Percentiles rank a stretch among this genome's conserved stretches.
Evolutionary conservation across 2,888 invertebrate genomes (phyloP).

Genomic region (Acrobasis repandana): DNA sequence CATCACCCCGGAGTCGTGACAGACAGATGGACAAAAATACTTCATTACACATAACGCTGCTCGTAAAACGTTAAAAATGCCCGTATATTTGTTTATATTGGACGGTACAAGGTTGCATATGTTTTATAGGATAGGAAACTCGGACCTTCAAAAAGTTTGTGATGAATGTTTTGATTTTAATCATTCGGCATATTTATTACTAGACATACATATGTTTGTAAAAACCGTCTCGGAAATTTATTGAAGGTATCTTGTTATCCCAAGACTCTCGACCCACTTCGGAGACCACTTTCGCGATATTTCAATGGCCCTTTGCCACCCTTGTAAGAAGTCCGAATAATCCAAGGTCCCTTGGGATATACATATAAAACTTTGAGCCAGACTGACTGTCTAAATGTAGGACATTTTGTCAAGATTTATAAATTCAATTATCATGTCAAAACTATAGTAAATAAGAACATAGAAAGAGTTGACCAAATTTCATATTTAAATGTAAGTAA

Average conservation of each 20-base stretch:
- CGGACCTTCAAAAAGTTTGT: constrained; percentile 5
- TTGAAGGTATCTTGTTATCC: constrained; percentile 36
- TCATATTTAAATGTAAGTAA: no score
- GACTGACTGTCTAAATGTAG: neutral
- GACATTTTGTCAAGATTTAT: neutral
- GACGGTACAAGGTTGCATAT: constrained; percentile 47
- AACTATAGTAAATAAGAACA: no score
- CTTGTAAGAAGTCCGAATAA: neutral
- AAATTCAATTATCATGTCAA: no score
- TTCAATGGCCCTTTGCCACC: constrained; percentile 49
- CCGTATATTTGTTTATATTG: constrained; percentile 48
- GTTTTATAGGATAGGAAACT: constrained; percentile 26
- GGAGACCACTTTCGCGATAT: constrained; percentile 43
- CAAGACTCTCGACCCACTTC: constrained; percentile 58
- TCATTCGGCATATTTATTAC: neutral
- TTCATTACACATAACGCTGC: constrained; percentile 27
- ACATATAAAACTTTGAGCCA: neutral
- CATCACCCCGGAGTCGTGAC: constrained; percentile 25
- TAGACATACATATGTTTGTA: neutral
- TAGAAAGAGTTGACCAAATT: no score
- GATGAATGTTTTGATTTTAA: neutral
- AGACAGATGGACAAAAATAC: constrained; percentile 35
- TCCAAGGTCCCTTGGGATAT: neutral
- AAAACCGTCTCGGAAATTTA: constrained; percentile 1
- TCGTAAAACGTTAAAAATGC: constrained; percentile 45